Percentiles rank a stretch among this genome's conserved stretches.
Evolutionary conservation across 64 coral and sea anemone species (phyloP).

Genomic region (Stichodactyla mertensii): DNA sequence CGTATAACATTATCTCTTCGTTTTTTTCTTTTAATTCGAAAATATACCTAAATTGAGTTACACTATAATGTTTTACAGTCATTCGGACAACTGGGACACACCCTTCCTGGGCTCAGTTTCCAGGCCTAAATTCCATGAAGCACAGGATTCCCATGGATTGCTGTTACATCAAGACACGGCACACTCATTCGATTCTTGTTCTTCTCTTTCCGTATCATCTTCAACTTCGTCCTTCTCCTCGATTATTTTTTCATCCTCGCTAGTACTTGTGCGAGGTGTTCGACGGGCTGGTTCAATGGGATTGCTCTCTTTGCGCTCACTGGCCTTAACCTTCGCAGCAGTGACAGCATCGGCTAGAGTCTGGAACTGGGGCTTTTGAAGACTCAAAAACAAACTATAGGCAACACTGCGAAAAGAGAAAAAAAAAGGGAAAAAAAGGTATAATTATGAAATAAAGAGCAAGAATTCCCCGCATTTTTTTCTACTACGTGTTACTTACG

Average conservation of each 20-base stretch:
- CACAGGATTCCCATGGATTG: neutral
- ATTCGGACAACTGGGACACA: no score
- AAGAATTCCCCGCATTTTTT: no score
- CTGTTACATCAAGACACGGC: slow-evolving; percentile 28
- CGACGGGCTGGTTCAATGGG: slow-evolving; percentile 37
- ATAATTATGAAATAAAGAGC: neutral
- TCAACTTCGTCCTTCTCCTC: slow-evolving; percentile 34
- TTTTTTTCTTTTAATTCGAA: no score
- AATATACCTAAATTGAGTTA: no score
- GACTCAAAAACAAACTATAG: slow-evolving; percentile 67
- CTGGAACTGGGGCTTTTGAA: slow-evolving; percentile 72
- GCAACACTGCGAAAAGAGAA: slow-evolving; percentile 50
- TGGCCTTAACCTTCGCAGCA: slow-evolving; percentile 41
- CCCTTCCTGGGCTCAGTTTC: no score
- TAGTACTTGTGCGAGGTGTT: slow-evolving; percentile 44
- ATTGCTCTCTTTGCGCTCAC: slow-evolving; percentile 64
- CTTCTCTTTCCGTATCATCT: slow-evolving; percentile 31
- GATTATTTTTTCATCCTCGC: slow-evolving; percentile 61
- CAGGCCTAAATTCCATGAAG: no score
- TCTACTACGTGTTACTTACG: no score
- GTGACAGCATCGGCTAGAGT: slow-evolving; percentile 40
- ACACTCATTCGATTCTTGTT: slow-evolving; percentile 74
- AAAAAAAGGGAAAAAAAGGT: neutral
- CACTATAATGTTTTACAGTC: no score
- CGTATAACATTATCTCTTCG: no score